Evolutionary conservation across 2,113 vertebrate species (phyloP).

Genomic region (Pterophyllum scalare): DNA sequence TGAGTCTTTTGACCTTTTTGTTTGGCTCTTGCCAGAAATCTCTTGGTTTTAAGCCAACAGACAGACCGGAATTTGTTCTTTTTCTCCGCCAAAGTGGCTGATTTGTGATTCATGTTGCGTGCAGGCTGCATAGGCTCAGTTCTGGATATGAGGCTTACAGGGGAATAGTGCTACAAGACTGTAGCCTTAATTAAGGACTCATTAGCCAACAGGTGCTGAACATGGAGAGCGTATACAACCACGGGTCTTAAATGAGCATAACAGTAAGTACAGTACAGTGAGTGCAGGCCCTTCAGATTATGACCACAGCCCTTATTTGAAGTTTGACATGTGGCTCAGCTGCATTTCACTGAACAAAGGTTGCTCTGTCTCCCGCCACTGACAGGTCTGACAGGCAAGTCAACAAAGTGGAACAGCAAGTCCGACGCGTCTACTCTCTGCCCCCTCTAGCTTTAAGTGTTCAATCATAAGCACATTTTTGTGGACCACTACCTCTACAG

Average conservation of each 20-base stretch:
- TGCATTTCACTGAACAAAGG: neutral
- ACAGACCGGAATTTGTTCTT: slow-evolving; percentile 6
- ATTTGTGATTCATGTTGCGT: slow-evolving; percentile 40
- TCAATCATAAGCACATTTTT: slow-evolving; percentile 36
- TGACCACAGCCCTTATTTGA: neutral
- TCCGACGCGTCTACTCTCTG: neutral
- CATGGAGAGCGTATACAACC: neutral
- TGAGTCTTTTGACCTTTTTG: slow-evolving; percentile 51
- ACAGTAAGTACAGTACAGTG: slow-evolving; percentile 1
- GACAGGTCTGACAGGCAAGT: slow-evolving; percentile 7
- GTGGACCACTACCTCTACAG: slow-evolving; percentile 25
- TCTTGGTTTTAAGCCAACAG: slow-evolving; percentile 49
- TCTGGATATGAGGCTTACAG: slow-evolving; percentile 7
- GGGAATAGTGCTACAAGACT: slow-evolving; percentile 10
- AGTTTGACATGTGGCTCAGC: neutral
- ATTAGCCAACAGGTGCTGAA: slow-evolving; percentile 20
- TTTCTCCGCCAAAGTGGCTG: slow-evolving; percentile 21
- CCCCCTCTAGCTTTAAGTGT: slow-evolving; percentile 3
- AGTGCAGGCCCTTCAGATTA: neutral
- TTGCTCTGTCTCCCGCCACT: neutral
- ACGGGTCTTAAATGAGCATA: neutral
- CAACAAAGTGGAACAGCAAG: slow-evolving; percentile 19
- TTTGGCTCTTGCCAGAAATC: slow-evolving; percentile 52
- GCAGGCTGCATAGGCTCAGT: neutral
- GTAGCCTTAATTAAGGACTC: slow-evolving; percentile 44